Conservation (phyloP, 37 sponge, comb jelly and placozoan genomes). For the Halisarca cf. caerulea region DNA sequence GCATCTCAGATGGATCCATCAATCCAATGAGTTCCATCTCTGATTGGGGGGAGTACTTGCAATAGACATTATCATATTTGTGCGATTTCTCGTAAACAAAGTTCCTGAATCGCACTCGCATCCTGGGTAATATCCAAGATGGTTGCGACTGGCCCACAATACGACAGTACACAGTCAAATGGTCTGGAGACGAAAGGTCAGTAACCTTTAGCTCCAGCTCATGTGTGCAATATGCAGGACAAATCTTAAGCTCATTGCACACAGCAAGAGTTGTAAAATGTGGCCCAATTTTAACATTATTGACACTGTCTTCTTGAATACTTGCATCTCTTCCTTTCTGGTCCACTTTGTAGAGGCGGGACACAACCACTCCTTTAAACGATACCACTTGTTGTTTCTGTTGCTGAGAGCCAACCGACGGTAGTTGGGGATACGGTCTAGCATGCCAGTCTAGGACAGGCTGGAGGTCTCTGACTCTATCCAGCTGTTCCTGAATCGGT, state of each 20-base stretch:
- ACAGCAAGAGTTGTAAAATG: not conserved
- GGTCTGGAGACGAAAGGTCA: not conserved
- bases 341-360: not conserved
- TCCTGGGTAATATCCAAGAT: not conserved
- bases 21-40: not conserved
- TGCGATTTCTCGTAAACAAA: not conserved
- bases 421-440: no score
- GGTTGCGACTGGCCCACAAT: not conserved
- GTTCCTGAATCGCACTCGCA: not conserved
- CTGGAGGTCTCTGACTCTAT: not conserved
- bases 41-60: not conserved
- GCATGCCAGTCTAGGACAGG: slow-evolving; percentile 3
- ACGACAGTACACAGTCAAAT: not conserved
- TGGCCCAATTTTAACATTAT: not conserved
- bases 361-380: not conserved
- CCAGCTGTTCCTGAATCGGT: not conserved
- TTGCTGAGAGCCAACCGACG: not conserved
- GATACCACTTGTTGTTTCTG: not conserved
- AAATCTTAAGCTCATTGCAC: not conserved
- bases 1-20: not conserved
- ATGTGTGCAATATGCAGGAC: not conserved
- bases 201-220: slow-evolving; percentile 1
- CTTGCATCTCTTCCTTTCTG: not conserved
- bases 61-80: not conserved
- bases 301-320: not conserved